Base-by-base conservation (phyloP, 35 echinoderm and acorn worm genomes). In the Stichopus chloronotus region DNA sequence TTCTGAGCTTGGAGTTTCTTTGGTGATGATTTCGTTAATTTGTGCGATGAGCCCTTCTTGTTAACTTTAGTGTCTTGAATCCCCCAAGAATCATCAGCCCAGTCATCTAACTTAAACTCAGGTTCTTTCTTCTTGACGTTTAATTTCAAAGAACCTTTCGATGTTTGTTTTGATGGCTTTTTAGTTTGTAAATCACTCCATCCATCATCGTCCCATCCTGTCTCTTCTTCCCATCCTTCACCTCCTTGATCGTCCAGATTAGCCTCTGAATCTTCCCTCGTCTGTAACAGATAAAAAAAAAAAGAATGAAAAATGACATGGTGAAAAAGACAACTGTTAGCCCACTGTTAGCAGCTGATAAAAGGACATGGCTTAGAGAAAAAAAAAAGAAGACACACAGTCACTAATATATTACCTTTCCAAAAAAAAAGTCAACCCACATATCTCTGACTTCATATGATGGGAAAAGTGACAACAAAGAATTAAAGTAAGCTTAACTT, bases 161-260 rank as follows among this genome's bases (percentile, higher is more conserved):
- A 79, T 89, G 65, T 24, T 55, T 59, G 61, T 89, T 52, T 71
- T n/a, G 87, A 55, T 21, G 59, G n/a, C 22, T 89, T 89, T 24
- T 63, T 71, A 59, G 87, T 89, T 23, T 53, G 59, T 17, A 69
- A 61, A 17, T 89, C 87, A 53, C 59, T 74, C 87, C 59, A 89
- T 71, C 60, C 91, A 84, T 84, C 79, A 68, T 92, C 81, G 53
- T 92, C 81, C 78, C 90, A 92, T 43, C 58, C 80, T 17, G 52
- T 58, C 43, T 72, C 78, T 52, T 85, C 91, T 5, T 84, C 81
- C 78, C 91, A 92, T 52, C 87, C 87, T 8, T 43, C 52, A 61
- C 53, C 59, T 83, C 63, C 22, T 78, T 12, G 13, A 59, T 78
- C 22, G 55, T 78, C 63, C 22, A 22, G 13, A 54, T 65, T 76